Evolutionary conservation across 2,797 vertebrate genomes (phyloP).

Genomic region (Margarornis squamiger): DNA sequence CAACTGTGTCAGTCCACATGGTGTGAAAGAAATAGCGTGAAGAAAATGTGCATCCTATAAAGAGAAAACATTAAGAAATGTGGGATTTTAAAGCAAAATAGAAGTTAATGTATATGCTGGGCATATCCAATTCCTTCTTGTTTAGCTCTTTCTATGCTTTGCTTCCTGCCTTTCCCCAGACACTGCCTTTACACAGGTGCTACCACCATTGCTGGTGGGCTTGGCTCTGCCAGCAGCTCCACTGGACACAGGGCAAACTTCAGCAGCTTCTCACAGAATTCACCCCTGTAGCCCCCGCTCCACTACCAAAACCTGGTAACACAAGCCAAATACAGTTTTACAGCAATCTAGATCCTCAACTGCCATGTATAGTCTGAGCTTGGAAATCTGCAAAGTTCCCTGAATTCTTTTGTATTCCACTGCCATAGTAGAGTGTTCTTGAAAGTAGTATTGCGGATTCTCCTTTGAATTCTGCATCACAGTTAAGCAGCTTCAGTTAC

Average conservation of each 20-base stretch:
- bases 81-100: neutral
- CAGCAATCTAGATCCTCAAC: neutral
- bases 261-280: neutral
- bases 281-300: neutral
- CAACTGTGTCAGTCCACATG: neutral
- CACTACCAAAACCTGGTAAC: neutral
- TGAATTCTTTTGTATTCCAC: neutral
- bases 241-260: fast-evolving
- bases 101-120: neutral
- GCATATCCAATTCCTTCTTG: neutral
- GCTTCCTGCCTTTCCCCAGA: neutral
- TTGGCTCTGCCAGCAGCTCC: fast-evolving
- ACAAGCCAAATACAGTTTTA: neutral
- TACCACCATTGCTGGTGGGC: fast-evolving
- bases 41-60: neutral
- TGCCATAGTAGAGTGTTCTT: neutral
- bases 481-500: neutral
- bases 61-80: neutral
- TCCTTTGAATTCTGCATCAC: neutral
- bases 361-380: neutral
- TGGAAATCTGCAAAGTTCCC: neutral
- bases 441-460: neutral
- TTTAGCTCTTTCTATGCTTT: neutral
- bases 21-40: neutral
- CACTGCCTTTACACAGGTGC: neutral